Evolutionary conservation across 2,888 invertebrate genomes (phyloP).

Genomic region (Acrobasis consociella): DNA sequence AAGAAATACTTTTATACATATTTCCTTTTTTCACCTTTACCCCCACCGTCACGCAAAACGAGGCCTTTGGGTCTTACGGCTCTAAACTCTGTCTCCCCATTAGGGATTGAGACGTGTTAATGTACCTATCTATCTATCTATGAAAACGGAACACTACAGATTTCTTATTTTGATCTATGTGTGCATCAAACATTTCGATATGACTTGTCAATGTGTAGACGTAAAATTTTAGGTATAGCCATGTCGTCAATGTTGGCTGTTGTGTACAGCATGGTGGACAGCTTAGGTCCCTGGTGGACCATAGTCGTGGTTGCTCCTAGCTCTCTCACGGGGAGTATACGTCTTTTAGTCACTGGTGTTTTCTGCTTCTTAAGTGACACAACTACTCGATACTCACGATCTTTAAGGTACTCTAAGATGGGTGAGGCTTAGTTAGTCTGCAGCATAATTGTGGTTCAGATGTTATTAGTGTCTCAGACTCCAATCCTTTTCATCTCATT

Average conservation of each 20-base stretch:
- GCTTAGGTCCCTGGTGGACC: conserved; percentile 43
- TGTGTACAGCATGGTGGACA: conserved; percentile 25
- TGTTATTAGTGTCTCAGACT: background rate
- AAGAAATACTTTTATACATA: too few relatives aligned
- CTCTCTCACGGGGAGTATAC: conserved; percentile 74
- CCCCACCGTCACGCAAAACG: too few relatives aligned
- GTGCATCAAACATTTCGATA: background rate
- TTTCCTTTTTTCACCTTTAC: too few relatives aligned
- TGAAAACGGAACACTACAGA: too few relatives aligned
- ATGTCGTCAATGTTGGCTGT: conserved; percentile 21
- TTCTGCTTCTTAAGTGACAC: conserved; percentile 83
- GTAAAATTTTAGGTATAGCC: conserved; percentile 18
- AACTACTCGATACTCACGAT: conserved; percentile 46
- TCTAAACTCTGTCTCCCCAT: too few relatives aligned
- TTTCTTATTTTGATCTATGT: background rate
- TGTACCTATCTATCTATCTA: too few relatives aligned
- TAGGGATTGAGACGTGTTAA: too few relatives aligned
- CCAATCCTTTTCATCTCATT: background rate
- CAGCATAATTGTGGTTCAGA: background rate
- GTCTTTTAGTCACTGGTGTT: conserved; percentile 74
- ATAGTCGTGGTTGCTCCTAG: conserved; percentile 67
- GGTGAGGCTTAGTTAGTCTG: background rate
- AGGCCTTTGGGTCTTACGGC: too few relatives aligned
- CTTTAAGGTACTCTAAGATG: conserved; percentile 24
- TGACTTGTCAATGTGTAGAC: background rate